Percentiles rank a stretch among this genome's conserved stretches.
These are phyloP conservation scores for Orestias chungarensis DNA, from an alignment of 2,797 vertebrate genomes.

Conservation along the genomic window DNA sequence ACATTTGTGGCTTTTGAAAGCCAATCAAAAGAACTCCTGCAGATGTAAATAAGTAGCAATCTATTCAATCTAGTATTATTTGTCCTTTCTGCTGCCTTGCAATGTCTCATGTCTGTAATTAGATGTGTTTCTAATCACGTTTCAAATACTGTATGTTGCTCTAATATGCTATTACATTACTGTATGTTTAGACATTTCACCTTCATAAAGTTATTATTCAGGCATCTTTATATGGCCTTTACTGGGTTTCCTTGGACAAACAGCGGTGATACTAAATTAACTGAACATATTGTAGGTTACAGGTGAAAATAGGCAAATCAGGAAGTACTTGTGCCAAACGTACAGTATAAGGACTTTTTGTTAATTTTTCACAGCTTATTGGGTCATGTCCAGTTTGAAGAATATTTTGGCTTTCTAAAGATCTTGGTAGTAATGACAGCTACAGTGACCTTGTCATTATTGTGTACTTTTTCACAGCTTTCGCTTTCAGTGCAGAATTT, in stretches of 20 bases:
- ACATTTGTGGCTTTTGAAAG: too few relatives aligned
- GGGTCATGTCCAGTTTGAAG: background rate
- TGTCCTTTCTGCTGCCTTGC: too few relatives aligned
- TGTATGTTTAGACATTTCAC: too few relatives aligned
- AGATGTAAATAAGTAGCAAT: too few relatives aligned
- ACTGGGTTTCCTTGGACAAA: background rate
- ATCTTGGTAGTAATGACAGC: background rate
- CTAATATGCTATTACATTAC: too few relatives aligned
- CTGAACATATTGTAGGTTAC: background rate
- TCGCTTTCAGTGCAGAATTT: background rate
- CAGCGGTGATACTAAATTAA: background rate
- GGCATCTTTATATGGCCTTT: background rate
- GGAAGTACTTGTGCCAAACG: background rate
- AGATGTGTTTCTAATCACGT: too few relatives aligned
- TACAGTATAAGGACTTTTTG: background rate
- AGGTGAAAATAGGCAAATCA: background rate
- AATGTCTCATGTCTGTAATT: too few relatives aligned
- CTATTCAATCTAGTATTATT: too few relatives aligned
- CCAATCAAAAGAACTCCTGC: too few relatives aligned
- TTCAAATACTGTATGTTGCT: too few relatives aligned
- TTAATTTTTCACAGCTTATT: background rate
- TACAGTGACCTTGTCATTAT: background rate
- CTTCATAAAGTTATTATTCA: background rate
- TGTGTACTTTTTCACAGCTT: background rate
- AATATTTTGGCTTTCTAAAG: background rate